phyloP scores from a whole-genome alignment of 2,797 vertebrate species.

The Bovichtus diacanthus region DNA sequence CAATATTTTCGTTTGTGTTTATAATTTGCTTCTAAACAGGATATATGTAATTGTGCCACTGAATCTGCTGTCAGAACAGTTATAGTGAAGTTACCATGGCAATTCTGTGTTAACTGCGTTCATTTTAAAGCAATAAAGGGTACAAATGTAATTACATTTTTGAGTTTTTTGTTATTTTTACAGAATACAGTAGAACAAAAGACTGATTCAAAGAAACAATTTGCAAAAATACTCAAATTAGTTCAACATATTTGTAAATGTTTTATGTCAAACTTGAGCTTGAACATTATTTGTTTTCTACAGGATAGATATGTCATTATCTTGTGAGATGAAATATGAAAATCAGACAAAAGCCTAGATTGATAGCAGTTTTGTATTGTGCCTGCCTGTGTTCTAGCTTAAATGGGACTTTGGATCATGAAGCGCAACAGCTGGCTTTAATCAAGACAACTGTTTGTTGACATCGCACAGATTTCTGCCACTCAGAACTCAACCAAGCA shows the following conservation, averaged over 20 bases:
- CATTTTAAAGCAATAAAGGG: neutral
- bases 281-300: neutral
- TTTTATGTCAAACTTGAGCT: neutral
- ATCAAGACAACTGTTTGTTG: slow-evolving; percentile 44
- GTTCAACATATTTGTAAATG: neutral
- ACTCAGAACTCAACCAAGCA: neutral
- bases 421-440: slow-evolving; percentile 64
- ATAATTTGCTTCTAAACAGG: no score
- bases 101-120: neutral
- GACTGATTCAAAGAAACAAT: neutral
- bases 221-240: neutral
- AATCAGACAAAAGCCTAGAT: neutral
- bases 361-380: neutral
- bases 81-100: no score
- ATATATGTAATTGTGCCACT: neutral
- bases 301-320: neutral
- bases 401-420: slow-evolving; percentile 41
- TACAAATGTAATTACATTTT: neutral
- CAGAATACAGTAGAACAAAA: neutral
- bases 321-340: neutral
- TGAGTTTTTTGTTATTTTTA: neutral
- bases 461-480: slow-evolving; percentile 33
- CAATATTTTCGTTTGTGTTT: neutral
- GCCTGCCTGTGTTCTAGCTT: neutral
- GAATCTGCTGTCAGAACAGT: neutral